phyloP scores from a whole-genome alignment of 2,888 invertebrate genomes.

The Oegoconia quadripuncta region DNA sequence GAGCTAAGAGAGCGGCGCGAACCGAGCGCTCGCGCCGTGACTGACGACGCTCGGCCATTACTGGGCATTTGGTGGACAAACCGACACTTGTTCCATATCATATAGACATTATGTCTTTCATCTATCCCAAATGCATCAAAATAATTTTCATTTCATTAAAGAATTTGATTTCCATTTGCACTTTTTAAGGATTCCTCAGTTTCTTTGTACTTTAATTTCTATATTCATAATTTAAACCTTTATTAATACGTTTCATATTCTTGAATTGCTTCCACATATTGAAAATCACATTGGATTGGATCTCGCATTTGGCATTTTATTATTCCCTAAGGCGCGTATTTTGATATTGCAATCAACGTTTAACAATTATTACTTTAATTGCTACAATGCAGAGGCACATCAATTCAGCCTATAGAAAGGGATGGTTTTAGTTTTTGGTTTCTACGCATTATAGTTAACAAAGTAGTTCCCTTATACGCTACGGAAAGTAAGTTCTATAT shows the following conservation, averaged over 20 bases:
- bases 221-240: too few relatives aligned
- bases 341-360: neutral
- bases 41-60: neutral
- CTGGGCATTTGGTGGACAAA: neutral
- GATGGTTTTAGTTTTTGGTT: too few relatives aligned
- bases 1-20: slow-evolving; percentile 3
- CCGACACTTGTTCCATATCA: neutral
- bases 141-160: slow-evolving; percentile 47
- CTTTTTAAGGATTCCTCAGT: too few relatives aligned
- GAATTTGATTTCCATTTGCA: neutral
- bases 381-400: too few relatives aligned
- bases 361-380: slow-evolving; percentile 16
- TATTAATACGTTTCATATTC: too few relatives aligned
- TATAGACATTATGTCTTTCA: slow-evolving; percentile 16
- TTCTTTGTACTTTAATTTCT: too few relatives aligned
- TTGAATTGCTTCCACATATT: slow-evolving; percentile 74
- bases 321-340: neutral
- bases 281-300: slow-evolving; percentile 62
- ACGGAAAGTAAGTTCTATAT: slow-evolving; percentile 20
- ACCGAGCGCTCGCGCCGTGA: slow-evolving; percentile 8
- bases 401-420: too few relatives aligned
- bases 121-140: slow-evolving; percentile 48
- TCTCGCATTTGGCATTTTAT: slow-evolving; percentile 60
- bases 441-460: too few relatives aligned
- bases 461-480: slow-evolving; percentile 24